Percentiles rank a stretch among this genome's conserved stretches.
Conservation (phyloP, 2,113 vertebrate genomes). For the Dendrocopos noguchii region DNA sequence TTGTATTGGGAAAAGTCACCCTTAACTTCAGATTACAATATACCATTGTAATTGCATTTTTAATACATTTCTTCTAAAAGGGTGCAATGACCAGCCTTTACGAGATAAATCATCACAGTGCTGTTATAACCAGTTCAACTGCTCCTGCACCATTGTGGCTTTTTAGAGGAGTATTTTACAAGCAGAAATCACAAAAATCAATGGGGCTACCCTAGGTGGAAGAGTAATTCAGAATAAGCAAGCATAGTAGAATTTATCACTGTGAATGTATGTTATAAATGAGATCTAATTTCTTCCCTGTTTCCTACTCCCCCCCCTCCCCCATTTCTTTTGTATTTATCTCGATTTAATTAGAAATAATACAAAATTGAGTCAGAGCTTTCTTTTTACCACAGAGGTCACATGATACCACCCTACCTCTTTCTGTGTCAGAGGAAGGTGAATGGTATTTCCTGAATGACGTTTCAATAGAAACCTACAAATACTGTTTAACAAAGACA, state of each 20-base stretch:
- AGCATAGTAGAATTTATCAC: not conserved
- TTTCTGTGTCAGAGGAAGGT: not conserved
- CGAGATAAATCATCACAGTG: not conserved
- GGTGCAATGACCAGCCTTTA: not conserved
- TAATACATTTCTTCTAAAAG: not conserved
- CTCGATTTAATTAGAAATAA: conserved; percentile 59
- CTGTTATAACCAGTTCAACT: conserved; percentile 14
- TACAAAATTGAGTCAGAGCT: conserved; percentile 31
- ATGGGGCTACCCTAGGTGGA: not conserved
- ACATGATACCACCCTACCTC: not conserved
- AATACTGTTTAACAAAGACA: conserved; percentile 72
- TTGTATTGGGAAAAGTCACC: not conserved
- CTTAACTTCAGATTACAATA: conserved; percentile 16
- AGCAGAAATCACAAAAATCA: not conserved
- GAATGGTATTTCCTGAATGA: conserved; percentile 64
- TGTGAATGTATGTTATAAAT: conserved; percentile 19
- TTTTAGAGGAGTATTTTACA: not conserved
- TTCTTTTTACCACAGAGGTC: conserved; percentile 13
- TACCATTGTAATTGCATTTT: conserved; percentile 11
- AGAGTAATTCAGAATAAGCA: not conserved
- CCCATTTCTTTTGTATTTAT: not conserved
- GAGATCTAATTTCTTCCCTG: not conserved
- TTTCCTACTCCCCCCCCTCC: not conserved
- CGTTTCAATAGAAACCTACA: conserved; percentile 72
- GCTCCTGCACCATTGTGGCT: not conserved